phyloP scores from a whole-genome alignment of 2,113 vertebrate species.

The Spheniscus mendiculus region DNA sequence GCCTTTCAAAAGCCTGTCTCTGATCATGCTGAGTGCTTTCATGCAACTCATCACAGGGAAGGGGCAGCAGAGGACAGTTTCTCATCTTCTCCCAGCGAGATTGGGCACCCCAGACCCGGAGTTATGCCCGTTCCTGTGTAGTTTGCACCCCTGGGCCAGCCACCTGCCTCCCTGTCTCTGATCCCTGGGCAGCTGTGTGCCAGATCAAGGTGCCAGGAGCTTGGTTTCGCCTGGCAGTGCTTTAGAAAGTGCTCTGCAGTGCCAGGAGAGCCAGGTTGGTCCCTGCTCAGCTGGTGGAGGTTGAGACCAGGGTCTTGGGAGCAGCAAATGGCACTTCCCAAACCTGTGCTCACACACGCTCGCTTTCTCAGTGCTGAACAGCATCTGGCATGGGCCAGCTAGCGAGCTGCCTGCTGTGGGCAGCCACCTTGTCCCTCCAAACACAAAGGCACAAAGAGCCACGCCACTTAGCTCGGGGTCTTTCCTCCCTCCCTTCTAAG shows the following conservation, averaged over 20 bases:
- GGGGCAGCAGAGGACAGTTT: not conserved
- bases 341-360: not conserved
- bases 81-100: not conserved
- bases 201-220: not conserved
- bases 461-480: not conserved
- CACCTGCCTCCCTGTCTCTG: not conserved
- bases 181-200: not conserved
- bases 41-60: not conserved
- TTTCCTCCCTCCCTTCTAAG: not conserved
- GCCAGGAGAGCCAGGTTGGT: not conserved
- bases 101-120: not conserved
- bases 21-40: not conserved
- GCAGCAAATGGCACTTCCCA: not conserved
- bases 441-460: not conserved
- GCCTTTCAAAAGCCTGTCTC: not conserved
- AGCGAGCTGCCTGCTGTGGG: not conserved
- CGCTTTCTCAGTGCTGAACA: not conserved
- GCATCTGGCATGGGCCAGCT: not conserved
- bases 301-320: not conserved
- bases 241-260: not conserved
- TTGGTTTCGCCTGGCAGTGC: not conserved
- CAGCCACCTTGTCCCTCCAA: not conserved
- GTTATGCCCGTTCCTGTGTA: accelerated
- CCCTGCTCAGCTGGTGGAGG: not conserved
- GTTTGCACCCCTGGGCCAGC: not conserved